Evolutionary conservation across 2,888 invertebrate genomes (phyloP), one percentile per base, ranked within the genome.

Genomic region (Campoletis raptor): DNA sequence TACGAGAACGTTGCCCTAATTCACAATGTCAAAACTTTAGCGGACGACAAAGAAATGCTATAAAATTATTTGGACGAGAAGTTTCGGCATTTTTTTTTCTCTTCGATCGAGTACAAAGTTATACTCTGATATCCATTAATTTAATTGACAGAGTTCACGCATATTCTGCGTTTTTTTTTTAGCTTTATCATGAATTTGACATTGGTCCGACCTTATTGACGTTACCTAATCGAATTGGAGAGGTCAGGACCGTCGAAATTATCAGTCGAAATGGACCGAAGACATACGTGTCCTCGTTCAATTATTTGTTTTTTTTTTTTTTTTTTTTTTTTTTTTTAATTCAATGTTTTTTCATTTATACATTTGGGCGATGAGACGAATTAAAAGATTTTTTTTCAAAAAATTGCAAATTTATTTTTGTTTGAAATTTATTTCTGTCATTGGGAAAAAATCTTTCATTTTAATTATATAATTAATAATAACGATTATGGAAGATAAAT

Each of bases 141-240:
- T 61, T 80, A 45, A 81, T 81, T 72, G 12, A 67, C 64, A 37
- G 48, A n/a, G 64, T 66, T 76, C 67, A 45, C 69, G 48, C 54
- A 61, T 61, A 64, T 61, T n/a, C 40, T 30, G 70, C 67, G 52
- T 81, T 72, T 12, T 30, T 72, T 12, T 30, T 45, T 80, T 67
- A 67, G 48, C 67, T 40, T 66, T 78, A 90, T 89, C 89, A 81
- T 81, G 40, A 81, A 80, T 91, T 91, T 90, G 91, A 92, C 92
- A 92, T 92, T 93, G 89, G 90, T 73, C 76, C 89, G 92, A 93
- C 92, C 92, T 92, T 92, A 92, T 93, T 93, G 92, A 92, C 92
- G 87, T 91, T 91, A 89, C 91, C 90, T 91, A 93, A 92, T 93
- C 92, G 88, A 92, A 92, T 93, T 92, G 92, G 91, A 90, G 86